These are phyloP conservation scores for Paradoxurus hermaphroditus DNA, from an alignment of 2,113 vertebrate species.

Conservation along the genomic window DNA sequence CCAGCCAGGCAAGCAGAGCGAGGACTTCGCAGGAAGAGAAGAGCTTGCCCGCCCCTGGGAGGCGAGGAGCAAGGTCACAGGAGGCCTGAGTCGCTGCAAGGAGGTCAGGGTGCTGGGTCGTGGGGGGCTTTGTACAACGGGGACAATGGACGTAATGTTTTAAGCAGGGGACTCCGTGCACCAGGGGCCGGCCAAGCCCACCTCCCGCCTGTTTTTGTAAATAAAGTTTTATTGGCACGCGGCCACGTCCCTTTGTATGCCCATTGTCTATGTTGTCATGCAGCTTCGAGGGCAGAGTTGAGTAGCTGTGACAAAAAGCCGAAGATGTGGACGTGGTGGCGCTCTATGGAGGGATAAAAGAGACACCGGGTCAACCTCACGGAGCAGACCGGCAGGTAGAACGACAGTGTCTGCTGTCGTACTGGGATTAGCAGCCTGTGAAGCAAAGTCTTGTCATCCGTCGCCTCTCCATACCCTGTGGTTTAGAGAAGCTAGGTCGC, in stretches of 20 bases:
- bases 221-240: conserved; percentile 13
- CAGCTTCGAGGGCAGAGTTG: background rate
- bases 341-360: accelerated
- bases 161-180: accelerated
- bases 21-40: accelerated
- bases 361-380: accelerated
- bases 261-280: background rate
- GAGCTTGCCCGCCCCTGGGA: accelerated
- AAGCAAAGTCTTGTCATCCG: accelerated
- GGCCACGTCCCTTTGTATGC: background rate
- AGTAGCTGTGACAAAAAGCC: background rate
- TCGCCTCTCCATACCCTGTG: accelerated
- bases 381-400: accelerated
- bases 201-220: accelerated
- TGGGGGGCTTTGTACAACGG: no score
- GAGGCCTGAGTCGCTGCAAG: no score
- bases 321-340: accelerated
- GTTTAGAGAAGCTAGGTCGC: background rate
- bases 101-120: accelerated
- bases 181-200: background rate
- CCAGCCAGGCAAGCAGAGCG: background rate
- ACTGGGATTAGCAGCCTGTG: accelerated
- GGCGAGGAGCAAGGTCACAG: background rate
- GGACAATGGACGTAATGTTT: accelerated
- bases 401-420: background rate